Base-by-base conservation (phyloP, 2,888 invertebrate species). In the Strigamia transsilvanica region DNA sequence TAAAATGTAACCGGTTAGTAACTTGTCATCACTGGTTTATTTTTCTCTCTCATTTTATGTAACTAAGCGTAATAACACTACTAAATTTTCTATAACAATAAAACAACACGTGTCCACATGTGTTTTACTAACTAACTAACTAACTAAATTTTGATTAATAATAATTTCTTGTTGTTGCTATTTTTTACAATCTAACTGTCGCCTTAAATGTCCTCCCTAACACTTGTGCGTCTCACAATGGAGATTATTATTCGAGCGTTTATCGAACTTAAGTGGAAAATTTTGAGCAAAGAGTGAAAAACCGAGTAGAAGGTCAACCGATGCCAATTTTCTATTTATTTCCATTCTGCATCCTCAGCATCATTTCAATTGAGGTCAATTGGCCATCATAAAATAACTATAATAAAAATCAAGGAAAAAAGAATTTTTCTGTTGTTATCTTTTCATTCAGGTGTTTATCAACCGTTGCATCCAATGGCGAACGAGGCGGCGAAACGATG, bases 391-490 rank as follows among this genome's bases (percentile, higher is more conserved):
- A 23, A 61, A 61, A 61, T 61, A 23, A n/a, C 61, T 61, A 18
- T 23, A 61, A 61, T 61, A 61, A 61, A 46, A 61, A 61, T 15
- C 61, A 61, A 61, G 61, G 61, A 61, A 61, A 61, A 61, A 61
- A 61, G 27, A 61, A 12, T 23, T 38, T 38, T 38, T 38, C 61
- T 6, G 18, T 23, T 61, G 61, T 61, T 61, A 61, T 61, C 61
- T 61, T 61, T 61, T 61, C 61, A 61, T 61, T 61, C 61, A 61
- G 61, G 61, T 61, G 61, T 61, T 61, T 61, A 61, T 61, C 61
- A 61, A 61, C 21, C 61, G 61, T 61, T 61, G 6, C 61, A 61
- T 61, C 61, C 61, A 61, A 61, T 61, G 61, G 61, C 61, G 12
- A 61, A 7, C 46, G 46, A 61, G 61, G 61, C 61, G 61, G 61